Evolutionary conservation across 1,140 invertebrate genomes (phyloP).

Genomic region (Doryteuthis pealeii): DNA sequence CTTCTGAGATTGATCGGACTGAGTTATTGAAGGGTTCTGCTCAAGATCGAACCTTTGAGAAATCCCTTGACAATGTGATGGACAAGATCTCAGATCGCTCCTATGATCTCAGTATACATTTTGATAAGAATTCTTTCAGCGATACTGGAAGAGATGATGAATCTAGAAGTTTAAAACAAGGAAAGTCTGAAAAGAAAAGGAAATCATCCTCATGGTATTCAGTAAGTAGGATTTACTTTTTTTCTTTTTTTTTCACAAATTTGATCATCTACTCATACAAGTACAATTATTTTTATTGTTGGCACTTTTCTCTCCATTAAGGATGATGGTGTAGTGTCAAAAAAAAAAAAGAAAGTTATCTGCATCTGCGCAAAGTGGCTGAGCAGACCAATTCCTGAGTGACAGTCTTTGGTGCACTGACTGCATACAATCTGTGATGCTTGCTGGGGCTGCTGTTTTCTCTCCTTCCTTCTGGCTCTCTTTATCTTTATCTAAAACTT

Average conservation of each 20-base stretch:
- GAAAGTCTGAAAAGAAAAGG: constrained; percentile 48
- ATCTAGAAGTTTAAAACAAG: constrained; percentile 14
- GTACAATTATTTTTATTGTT: too few relatives aligned
- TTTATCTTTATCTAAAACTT: too few relatives aligned
- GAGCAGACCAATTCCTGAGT: too few relatives aligned
- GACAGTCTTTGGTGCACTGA: too few relatives aligned
- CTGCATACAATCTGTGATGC: too few relatives aligned
- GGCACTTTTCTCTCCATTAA: too few relatives aligned
- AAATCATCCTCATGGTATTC: constrained; percentile 56
- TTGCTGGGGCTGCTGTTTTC: too few relatives aligned
- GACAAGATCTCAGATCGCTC: constrained; percentile 50
- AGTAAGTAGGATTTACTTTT: constrained; percentile 37
- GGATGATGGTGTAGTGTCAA: too few relatives aligned
- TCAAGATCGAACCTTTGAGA: constrained; percentile 43
- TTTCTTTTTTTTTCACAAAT: not conserved
- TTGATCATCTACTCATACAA: too few relatives aligned
- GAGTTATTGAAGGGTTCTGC: constrained; percentile 22
- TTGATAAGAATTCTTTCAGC: constrained; percentile 33
- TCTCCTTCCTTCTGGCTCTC: too few relatives aligned
- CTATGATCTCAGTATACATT: constrained; percentile 40
- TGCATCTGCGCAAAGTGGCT: too few relatives aligned
- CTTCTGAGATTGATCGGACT: constrained; percentile 21
- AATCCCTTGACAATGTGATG: constrained; percentile 46
- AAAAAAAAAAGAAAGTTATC: too few relatives aligned
- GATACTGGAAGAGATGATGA: constrained; percentile 30